Percentiles rank a stretch among this genome's conserved stretches.
phyloP scores from a whole-genome alignment of 2,797 vertebrate genomes.

The Carduelis carduelis region DNA sequence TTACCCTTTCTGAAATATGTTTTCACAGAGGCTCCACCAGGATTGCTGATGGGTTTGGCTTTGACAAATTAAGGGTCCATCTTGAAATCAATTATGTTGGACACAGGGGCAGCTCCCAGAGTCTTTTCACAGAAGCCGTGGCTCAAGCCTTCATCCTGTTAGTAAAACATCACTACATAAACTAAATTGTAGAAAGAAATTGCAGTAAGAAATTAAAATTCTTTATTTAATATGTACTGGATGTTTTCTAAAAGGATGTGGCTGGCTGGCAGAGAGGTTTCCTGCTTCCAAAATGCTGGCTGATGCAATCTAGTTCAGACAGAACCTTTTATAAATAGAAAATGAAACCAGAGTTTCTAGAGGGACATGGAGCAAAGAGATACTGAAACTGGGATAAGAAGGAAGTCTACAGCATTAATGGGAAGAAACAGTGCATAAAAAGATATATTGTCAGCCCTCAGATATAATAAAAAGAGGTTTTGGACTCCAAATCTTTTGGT shows the following conservation, averaged over 20 bases:
- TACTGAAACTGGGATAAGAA: neutral
- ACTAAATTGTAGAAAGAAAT: neutral
- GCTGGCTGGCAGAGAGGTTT: neutral
- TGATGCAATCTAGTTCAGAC: neutral
- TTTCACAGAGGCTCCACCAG: neutral
- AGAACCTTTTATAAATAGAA: neutral
- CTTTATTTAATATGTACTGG: neutral
- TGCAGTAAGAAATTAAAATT: neutral
- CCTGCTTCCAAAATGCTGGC: neutral
- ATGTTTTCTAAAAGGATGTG: neutral
- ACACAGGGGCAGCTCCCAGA: neutral
- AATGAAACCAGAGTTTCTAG: neutral
- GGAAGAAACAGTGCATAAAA: neutral
- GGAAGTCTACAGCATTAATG: rapidly evolving
- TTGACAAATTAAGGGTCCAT: neutral
- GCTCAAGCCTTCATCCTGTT: neutral
- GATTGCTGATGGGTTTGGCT: neutral
- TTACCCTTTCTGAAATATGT: neutral
- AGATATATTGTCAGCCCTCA: neutral
- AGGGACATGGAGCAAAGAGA: neutral
- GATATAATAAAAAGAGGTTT: neutral
- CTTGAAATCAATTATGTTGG: neutral
- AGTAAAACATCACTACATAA: neutral
- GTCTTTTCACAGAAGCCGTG: neutral
- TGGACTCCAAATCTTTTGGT: neutral